These are phyloP conservation scores for Eptatretus atami DNA, from an alignment of 2,797 vertebrate species.

Conservation along the genomic window DNA sequence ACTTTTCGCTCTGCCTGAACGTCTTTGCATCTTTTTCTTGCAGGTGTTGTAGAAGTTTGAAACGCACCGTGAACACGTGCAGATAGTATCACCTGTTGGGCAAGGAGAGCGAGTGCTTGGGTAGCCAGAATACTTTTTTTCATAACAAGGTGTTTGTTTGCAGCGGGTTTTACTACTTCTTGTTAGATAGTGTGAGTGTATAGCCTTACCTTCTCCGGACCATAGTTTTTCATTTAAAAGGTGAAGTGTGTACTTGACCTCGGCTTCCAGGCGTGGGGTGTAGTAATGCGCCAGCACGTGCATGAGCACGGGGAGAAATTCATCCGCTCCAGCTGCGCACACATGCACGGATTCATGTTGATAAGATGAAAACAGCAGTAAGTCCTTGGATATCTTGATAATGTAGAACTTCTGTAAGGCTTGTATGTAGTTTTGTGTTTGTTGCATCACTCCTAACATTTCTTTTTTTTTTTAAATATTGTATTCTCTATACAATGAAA, in stretches of 20 bases:
- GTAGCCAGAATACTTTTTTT: not conserved
- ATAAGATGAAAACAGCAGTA: not conserved
- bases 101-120: conserved; percentile 6
- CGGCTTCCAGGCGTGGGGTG: conserved; percentile 58
- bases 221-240: conserved; percentile 56
- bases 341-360: not conserved
- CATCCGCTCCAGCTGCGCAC: conserved; percentile 35
- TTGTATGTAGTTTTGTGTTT: no score
- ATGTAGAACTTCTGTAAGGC: no score
- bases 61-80: conserved; percentile 71
- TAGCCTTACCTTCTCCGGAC: conserved; percentile 61
- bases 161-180: no score
- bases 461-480: no score
- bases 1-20: no score
- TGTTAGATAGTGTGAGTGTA: not conserved
- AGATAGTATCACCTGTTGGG: conserved; percentile 53
- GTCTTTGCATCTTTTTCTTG: conserved; percentile 29
- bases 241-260: conserved; percentile 95
- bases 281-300: conserved; percentile 75
- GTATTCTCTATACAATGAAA: no score
- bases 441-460: no score
- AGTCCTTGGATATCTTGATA: no score
- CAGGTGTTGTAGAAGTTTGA: conserved; percentile 74
- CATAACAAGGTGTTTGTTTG: not conserved
- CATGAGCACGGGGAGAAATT: conserved; percentile 77